Base-by-base conservation (phyloP, 1,140 invertebrate genomes). In the Amyelois transitella region DNA sequence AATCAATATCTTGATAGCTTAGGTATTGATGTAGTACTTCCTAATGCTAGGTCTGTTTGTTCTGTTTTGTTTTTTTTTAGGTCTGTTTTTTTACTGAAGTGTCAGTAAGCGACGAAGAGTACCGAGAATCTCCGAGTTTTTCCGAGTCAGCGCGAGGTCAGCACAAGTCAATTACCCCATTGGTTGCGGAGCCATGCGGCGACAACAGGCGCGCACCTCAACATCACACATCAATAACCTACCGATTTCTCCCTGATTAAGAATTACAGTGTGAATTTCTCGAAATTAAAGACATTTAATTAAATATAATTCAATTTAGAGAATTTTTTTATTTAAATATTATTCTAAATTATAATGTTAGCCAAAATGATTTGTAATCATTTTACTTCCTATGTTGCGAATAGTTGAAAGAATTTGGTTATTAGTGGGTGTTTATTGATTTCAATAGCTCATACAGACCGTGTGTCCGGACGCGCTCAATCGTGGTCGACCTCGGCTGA, bases 391-490 rank as follows among this genome's bases (percentile, higher is more conserved):
- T 2, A 38, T 14, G 3, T 38, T 38, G 32, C 32, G 32, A n/a
- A 1, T 10, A 8, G 32, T 38, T 14, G 32, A n/a, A n/a, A n/a
- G n/a, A n/a, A n/a, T n/a, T n/a, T n/a, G n/a, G n/a, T n/a, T n/a
- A n/a, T 38, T 38, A 38, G 32, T 38, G 32, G 32, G 32, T 38
- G 32, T 38, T 38, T 38, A 38, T 38, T 38, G 32, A 38, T 38
- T 14, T 32, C 28, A 6, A 32, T 32, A 32, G 10, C 28, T 18
- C 55, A 69, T 56, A 72, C 62, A 60, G 54, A 64, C 64, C 76
- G 79, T 80, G 83, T 73, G 82, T 81, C 79, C 83, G 83, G 83
- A 84, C 80, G 81, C 69, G 72, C 63, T 75, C 78, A 81, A 79
- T 83, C 76, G 75, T 62, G 53, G 64, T 52, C 64, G 74, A 81